A percentile compares a stretch with the other conserved stretches of the same genome.
Evolutionary conservation across 2,797 vertebrate genomes (phyloP).

Genomic region (Xiphophorus birchmanni): DNA sequence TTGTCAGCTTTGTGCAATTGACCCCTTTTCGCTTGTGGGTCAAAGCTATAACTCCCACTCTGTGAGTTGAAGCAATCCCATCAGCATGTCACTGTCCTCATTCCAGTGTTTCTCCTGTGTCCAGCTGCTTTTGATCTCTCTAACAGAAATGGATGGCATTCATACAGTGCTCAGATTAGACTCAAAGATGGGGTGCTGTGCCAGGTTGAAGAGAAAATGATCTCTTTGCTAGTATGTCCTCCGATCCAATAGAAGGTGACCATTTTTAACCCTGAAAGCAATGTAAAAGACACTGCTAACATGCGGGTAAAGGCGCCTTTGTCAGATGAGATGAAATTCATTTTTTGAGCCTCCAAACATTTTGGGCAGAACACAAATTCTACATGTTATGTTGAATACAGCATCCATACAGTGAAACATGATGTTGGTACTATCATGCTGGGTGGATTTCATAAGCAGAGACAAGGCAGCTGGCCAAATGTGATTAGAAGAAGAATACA

Average conservation of each 20-base stretch:
- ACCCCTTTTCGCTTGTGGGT: conserved; percentile 73
- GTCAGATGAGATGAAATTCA: not conserved
- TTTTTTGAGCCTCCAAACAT: not conserved
- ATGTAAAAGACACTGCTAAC: not conserved
- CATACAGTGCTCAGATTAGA: conserved; percentile 65
- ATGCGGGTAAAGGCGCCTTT: not conserved
- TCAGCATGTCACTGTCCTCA: conserved; percentile 71
- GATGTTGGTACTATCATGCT: not conserved
- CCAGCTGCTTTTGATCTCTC: conserved; percentile 62
- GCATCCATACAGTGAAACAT: not conserved
- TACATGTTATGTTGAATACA: not conserved
- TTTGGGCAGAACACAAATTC: not conserved
- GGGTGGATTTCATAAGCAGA: not conserved
- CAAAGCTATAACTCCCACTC: conserved; percentile 74
- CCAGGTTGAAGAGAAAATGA: conserved; percentile 48
- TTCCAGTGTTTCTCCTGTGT: conserved; percentile 71
- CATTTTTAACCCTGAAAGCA: conserved; percentile 35
- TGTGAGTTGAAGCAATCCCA: conserved; percentile 67
- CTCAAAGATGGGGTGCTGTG: conserved; percentile 53
- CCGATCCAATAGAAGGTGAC: conserved; percentile 32
- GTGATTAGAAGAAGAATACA: not conserved
- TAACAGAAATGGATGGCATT: conserved; percentile 75
- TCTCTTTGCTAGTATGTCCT: conserved; percentile 29
- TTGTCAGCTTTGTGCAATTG: conserved; percentile 69
- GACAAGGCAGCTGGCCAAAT: not conserved